Evolutionary conservation across 2,888 invertebrate genomes (phyloP).

Genomic region (Ochropacha duplaris): DNA sequence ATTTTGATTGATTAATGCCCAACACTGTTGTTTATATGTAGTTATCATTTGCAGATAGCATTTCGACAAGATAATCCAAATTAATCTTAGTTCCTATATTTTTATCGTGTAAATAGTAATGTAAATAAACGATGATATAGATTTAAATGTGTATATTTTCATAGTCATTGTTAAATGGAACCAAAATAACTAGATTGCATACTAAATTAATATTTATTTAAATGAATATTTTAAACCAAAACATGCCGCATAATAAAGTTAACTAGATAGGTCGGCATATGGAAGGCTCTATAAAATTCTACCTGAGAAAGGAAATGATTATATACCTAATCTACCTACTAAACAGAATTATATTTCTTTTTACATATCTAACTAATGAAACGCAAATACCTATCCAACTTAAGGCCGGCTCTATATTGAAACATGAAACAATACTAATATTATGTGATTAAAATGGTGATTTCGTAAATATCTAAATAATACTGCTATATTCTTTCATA

Average conservation of each 20-base stretch:
- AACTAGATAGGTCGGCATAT: neutral
- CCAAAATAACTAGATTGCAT: conserved; percentile 65
- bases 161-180: conserved; percentile 80
- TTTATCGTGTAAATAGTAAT: conserved; percentile 45
- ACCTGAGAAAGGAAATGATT: neutral
- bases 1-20: too few species aligned
- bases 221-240: conserved; percentile 6
- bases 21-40: too few species aligned
- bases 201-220: conserved; percentile 8
- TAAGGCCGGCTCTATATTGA: neutral
- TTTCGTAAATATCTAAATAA: conserved; percentile 19
- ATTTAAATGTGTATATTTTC: conserved; percentile 79
- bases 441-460: conserved; percentile 41
- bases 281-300: neutral
- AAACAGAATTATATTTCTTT: too few species aligned
- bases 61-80: neutral
- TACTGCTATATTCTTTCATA: neutral
- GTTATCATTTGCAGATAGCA: neutral
- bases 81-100: neutral
- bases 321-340: too few species aligned
- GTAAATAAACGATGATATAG: conserved; percentile 59
- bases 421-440: neutral
- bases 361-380: neutral
- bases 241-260: neutral
- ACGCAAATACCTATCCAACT: neutral